phyloP scores from a whole-genome alignment of 1,140 invertebrate species.

The Cydia pomonella region DNA sequence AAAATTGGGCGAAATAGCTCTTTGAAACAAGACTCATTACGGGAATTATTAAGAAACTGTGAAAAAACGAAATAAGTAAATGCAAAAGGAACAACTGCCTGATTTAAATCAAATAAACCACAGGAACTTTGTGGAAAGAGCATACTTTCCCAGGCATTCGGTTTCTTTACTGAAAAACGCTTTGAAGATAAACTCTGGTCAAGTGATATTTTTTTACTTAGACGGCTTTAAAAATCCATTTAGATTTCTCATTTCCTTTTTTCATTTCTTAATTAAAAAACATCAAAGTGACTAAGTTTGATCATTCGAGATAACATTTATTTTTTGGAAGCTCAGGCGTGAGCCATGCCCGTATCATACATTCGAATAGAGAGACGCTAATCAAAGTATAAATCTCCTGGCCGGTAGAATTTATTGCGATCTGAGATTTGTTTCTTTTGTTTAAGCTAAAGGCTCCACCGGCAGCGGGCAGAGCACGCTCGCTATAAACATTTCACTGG shows the following conservation, averaged over 20 bases:
- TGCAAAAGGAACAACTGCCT: not conserved
- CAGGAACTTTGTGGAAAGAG: slow-evolving; percentile 12
- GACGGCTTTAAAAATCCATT: slow-evolving; percentile 15
- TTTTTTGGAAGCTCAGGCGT: not conserved
- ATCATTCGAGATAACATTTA: slow-evolving; percentile 9
- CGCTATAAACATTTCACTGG: slow-evolving; percentile 66
- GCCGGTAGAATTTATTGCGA: slow-evolving; percentile 53
- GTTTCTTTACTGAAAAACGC: slow-evolving; percentile 20
- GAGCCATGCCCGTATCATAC: not conserved
- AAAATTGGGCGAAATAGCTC: not conserved
- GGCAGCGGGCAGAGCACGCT: slow-evolving; percentile 45
- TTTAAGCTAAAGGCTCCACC: slow-evolving; percentile 35
- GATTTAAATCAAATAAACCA: slow-evolving; percentile 5
- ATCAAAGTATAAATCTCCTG: slow-evolving; percentile 58
- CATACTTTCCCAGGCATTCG: slow-evolving; percentile 5
- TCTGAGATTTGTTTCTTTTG: slow-evolving; percentile 54
- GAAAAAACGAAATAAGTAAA: not conserved
- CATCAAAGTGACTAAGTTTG: slow-evolving; percentile 23
- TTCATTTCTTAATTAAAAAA: slow-evolving; percentile 28
- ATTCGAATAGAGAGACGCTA: slow-evolving; percentile 51
- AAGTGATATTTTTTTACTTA: slow-evolving; percentile 30
- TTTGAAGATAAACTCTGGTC: slow-evolving; percentile 29
- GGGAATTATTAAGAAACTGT: too few species aligned
- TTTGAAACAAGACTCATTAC: too few species aligned
- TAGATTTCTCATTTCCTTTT: slow-evolving; percentile 27